Base-by-base conservation (phyloP, 2,888 invertebrate species). In the Caenorhabditis doughertyi region DNA sequence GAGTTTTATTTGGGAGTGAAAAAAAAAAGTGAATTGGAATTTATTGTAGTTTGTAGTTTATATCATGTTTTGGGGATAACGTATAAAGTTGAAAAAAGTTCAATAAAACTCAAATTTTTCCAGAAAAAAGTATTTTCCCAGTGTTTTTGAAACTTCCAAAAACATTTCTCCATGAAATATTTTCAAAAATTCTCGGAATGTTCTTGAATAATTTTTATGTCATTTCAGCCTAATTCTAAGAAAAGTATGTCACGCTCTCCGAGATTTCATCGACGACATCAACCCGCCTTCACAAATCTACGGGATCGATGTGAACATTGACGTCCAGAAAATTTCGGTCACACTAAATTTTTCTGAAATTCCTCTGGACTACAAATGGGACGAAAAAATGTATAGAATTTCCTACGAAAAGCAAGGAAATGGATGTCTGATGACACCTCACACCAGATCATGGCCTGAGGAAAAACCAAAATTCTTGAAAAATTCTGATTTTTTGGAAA, bases 181-280 rank as follows among this genome's bases (percentile, higher is more conserved):
- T n/a, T n/a, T n/a, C n/a, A n/a, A n/a, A n/a, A n/a, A n/a, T n/a
- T n/a, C n/a, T n/a, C n/a, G n/a, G n/a, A n/a, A n/a, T n/a, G n/a
- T n/a, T n/a, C n/a, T n/a, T n/a, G n/a, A n/a, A n/a, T n/a, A n/a
- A n/a, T n/a, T n/a, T n/a, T n/a, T n/a, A n/a, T n/a, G n/a, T n/a
- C n/a, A n/a, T 29, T 55, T 55, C 53, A 55, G 53, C 29, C 53
- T 55, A 55, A 55, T 29, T n/a, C 53, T 55, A 5, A 27, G 25
- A 13, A 55, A 55, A 29, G 29, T 29, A 5, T 55, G 53, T 3
- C 53, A 55, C 29, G 53, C 21, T 13, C 27, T 55, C 29, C 53
- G 53, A 3, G 13, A 55, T n/a, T 55, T 55, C 29, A 55, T 55
- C 16, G 13, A 29, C 13, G n/a, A 55, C 1, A 3, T n/a, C 13